Evolutionary conservation across 2,888 invertebrate genomes (phyloP), one percentile per base, ranked within the genome.

Genomic region (Zhuqinia jingwanae): DNA sequence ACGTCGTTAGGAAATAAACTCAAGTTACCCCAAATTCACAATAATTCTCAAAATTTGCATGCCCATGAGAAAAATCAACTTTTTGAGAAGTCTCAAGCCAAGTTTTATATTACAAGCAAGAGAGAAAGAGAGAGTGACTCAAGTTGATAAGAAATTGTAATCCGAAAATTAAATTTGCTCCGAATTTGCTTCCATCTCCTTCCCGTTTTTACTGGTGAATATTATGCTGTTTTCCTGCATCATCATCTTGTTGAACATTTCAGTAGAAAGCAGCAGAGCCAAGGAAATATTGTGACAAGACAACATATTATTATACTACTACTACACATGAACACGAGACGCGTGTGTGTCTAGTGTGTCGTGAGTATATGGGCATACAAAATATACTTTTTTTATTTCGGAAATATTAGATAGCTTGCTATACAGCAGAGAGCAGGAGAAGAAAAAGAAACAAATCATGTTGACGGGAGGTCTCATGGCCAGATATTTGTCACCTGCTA

Each of bases 401-500:
- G n/a, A n/a, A n/a, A n/a, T n/a, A n/a, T 73, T 73, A 73, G 73
- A n/a, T n/a, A n/a, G n/a, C n/a, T n/a, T n/a, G n/a, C n/a, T n/a
- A n/a, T 2, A 47, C 17, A 36, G 27, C 17, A 56, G 56, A 8
- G 1, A 20, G 22, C n/a, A 36, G 36, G 17, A 53, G 58, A 5
- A 0, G 25, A 60, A 63, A 60, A 73, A 60, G 42, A 56, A 82
- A 82, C 82, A 82, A 82, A 82, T 82, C 82, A 82, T 82, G 75
- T 36, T 82, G 82, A 82, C 82, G 82, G 82, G 82, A 45, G 82
- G 73, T 82, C 82, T 82, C 75, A 75, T 63, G 58, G 82, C 82
- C 63, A 63, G 75, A 82, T 75, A 82, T 75, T 82, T 75, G 75
- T 82, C 82, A 82, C 73, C 73, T 82, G 75, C 73, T 75, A 82